These are phyloP conservation scores for Eulemur coronatus DNA, from an alignment of 2,797 vertebrate species.

Conservation along the genomic window DNA sequence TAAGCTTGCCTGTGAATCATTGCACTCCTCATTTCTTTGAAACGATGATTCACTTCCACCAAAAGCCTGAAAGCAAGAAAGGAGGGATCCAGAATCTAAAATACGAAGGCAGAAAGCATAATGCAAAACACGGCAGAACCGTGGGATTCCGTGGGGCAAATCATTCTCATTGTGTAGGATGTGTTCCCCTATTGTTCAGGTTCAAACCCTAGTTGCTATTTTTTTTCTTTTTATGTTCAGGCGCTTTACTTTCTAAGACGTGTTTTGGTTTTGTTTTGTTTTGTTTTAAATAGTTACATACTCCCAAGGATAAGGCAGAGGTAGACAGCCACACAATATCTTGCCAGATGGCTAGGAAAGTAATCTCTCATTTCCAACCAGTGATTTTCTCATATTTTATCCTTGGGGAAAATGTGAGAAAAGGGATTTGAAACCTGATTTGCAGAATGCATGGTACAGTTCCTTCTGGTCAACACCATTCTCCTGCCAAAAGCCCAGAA, in stretches of 20 bases:
- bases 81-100: not conserved
- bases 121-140: not conserved
- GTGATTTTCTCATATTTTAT: not conserved
- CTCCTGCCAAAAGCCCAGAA: not conserved
- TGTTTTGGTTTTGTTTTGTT: not conserved
- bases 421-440: not conserved
- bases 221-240: not conserved
- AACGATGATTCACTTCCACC: conserved; percentile 42
- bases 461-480: not conserved
- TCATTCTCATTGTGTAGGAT: not conserved
- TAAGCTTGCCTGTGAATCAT: not conserved
- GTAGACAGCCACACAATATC: not conserved
- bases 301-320: not conserved
- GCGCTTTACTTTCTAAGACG: not conserved
- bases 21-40: not conserved
- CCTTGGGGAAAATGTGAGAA: not conserved
- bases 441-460: not conserved
- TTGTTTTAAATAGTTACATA: not conserved
- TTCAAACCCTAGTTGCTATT: not conserved
- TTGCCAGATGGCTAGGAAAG: not conserved
- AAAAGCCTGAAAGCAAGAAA: not conserved
- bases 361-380: not conserved
- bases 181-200: not conserved
- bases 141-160: not conserved
- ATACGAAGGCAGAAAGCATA: not conserved